A percentile compares a stretch with the other conserved stretches of the same genome.
These are phyloP conservation scores for Norana najaformis DNA, from an alignment of 2,888 invertebrate genomes.

Conservation along the genomic window DNA sequence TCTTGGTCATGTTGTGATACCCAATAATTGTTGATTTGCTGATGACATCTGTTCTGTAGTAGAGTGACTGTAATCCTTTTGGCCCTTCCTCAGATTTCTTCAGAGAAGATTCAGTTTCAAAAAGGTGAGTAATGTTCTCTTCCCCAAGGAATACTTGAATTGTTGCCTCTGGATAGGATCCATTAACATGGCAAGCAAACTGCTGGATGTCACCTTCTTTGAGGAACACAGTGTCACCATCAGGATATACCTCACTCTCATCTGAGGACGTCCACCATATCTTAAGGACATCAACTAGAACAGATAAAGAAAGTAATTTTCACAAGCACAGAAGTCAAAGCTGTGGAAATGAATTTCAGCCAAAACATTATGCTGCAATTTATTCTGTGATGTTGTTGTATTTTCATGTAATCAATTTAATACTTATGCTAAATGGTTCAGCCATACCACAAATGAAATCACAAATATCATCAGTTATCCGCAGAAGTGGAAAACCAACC, in stretches of 20 bases:
- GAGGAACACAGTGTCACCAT: neutral
- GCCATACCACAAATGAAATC: neutral
- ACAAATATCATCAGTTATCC: neutral
- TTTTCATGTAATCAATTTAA: neutral
- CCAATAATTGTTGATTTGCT: slow-evolving; percentile 18
- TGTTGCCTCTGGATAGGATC: slow-evolving; percentile 18
- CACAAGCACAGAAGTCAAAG: neutral
- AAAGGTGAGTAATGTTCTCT: neutral
- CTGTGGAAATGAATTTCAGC: neutral
- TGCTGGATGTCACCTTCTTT: slow-evolving; percentile 25
- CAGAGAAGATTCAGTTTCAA: neutral
- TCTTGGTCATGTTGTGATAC: slow-evolving; percentile 13
- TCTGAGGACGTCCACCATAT: slow-evolving; percentile 9
- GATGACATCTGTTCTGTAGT: neutral
- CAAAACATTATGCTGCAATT: neutral
- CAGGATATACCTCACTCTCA: neutral
- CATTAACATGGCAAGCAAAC: slow-evolving; percentile 19
- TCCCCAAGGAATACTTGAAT: slow-evolving; percentile 25
- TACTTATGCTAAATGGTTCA: neutral
- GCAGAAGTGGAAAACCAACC: neutral
- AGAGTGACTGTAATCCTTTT: neutral
- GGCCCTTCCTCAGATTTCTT: neutral
- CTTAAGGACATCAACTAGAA: slow-evolving; percentile 20
- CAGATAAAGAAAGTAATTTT: neutral
- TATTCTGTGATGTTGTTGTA: neutral